Base-by-base conservation (phyloP, 2,797 vertebrate species). In the Sparidentex hasta region DNA sequence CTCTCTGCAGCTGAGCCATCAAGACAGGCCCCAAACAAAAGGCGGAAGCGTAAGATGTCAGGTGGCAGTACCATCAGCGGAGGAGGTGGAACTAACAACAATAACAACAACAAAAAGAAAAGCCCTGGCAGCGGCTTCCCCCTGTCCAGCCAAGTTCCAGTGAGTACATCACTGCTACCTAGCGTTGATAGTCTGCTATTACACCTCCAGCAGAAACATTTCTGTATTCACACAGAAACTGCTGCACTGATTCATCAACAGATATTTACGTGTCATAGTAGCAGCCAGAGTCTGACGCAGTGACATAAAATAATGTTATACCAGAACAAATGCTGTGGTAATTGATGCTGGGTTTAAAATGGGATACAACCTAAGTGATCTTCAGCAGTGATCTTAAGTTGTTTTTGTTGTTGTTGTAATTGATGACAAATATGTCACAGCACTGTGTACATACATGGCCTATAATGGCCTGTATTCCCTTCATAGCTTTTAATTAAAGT, bases 81-180 rank as follows among this genome's bases (percentile, higher is more conserved):
- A 0, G 97, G 96, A 1, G 97, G 97, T 23, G 98, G 98, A 93
- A 97, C 96, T 83, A 96, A 96, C 83, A 98, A 96, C 78, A 98
- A 97, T 93, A 99, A 96, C 92, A 99, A 97, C 96, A 99, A 97
- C 95, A 99, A 99, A 95, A 99, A 99, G 96, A 99, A 99, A 93
- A 99, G 97, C 72, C 97, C 98, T 0, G 98, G 97, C 88, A 98
- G 97, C 90, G 98, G 97, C 93, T 99, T 99, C 92, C 97, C 97
- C 84, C 96, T 99, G 92, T 97, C 98, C 95, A 98, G 98, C 96
- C 98, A 99, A 97, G 98, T 99, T 95, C 96, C 98, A 95, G 98
- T 98, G 96, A 98, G 97, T 97, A 95, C 94, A 94, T 92, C 80
- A 47, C 78, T 75, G 88, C 85, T 71, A 33, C 62, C 87, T 84